These are phyloP conservation scores for Anthoscopus minutus DNA, from an alignment of 2,113 vertebrate species.

Conservation along the genomic window DNA sequence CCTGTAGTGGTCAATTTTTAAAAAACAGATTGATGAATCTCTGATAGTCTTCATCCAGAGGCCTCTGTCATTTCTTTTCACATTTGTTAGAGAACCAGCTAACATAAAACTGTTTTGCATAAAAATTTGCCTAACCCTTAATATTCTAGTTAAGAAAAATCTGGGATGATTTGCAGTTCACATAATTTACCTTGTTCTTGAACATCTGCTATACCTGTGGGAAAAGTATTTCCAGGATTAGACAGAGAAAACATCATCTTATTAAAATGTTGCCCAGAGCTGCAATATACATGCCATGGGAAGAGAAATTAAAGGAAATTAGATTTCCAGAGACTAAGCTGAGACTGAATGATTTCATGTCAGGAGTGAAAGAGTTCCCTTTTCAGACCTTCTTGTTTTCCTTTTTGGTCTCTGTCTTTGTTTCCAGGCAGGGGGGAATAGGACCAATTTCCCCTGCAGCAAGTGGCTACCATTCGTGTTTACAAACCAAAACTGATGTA, in stretches of 20 bases:
- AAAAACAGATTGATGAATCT: neutral
- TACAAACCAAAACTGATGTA: neutral
- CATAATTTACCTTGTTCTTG: neutral
- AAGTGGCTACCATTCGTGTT: neutral
- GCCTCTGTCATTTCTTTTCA: neutral
- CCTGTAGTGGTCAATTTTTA: neutral
- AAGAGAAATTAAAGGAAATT: conserved; percentile 12
- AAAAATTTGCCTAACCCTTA: neutral
- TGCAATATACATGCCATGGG: neutral
- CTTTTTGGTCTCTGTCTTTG: neutral
- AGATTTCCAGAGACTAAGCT: neutral
- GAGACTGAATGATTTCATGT: neutral
- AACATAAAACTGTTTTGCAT: neutral
- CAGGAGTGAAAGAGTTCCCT: neutral
- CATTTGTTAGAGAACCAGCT: neutral
- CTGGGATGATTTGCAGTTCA: neutral
- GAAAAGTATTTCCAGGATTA: neutral
- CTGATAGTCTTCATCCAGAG: neutral
- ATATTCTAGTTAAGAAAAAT: neutral
- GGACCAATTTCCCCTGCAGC: neutral
- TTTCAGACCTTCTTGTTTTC: neutral
- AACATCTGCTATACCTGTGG: neutral
- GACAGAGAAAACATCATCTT: neutral
- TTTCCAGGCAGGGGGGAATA: neutral
- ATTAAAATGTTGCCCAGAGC: neutral